Conservation (phyloP, 2,113 vertebrate species). For the Riparia riparia region DNA sequence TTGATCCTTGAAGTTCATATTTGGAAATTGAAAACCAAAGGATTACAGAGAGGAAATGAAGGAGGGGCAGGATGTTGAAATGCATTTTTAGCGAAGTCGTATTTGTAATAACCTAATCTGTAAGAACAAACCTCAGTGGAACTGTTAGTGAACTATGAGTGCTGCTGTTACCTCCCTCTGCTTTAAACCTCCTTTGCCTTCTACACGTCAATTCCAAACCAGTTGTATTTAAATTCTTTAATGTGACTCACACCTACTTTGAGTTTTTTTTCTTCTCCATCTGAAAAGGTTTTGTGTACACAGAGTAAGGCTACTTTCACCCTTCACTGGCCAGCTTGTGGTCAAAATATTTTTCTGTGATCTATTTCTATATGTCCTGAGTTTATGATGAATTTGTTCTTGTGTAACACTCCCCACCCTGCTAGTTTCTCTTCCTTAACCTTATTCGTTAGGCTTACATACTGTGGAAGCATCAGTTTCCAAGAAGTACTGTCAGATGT, state of each 20-base stretch:
- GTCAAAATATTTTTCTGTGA: background rate
- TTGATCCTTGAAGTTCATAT: background rate
- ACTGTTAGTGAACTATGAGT: background rate
- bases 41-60: background rate
- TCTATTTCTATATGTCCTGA: background rate
- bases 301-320: background rate
- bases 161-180: background rate
- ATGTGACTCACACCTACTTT: background rate
- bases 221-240: background rate
- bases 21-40: background rate
- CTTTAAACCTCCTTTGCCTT: background rate
- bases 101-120: conserved; percentile 5
- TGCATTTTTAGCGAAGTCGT: background rate
- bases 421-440: conserved; percentile 23
- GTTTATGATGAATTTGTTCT: background rate
- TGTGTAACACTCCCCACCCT: background rate
- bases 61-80: conserved; percentile 36
- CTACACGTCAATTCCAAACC: background rate
- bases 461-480: background rate
- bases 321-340: background rate
- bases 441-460: background rate
- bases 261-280: no score
- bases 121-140: background rate
- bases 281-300: background rate
- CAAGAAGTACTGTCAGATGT: background rate